Conservation (phyloP, 2,113 vertebrate species). For the Pseudonaja textilis region DNA sequence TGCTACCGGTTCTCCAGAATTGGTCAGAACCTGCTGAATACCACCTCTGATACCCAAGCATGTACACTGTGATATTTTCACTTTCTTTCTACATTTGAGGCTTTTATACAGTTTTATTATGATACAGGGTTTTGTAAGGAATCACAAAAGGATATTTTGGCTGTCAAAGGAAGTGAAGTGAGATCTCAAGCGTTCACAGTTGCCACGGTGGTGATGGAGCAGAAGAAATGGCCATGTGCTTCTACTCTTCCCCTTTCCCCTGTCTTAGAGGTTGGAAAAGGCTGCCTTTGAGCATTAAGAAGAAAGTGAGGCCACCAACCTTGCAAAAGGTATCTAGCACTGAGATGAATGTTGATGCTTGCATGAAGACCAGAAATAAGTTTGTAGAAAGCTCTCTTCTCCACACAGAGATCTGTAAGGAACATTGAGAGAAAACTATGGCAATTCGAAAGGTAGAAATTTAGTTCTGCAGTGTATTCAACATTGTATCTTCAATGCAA, state of each 20-base stretch:
- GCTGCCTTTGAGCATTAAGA: not conserved
- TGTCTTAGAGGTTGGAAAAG: not conserved
- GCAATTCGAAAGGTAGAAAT: not conserved
- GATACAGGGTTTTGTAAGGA: not conserved
- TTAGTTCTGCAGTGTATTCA: not conserved
- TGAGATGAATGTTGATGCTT: constrained; percentile 92
- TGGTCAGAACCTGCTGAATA: too few relatives aligned
- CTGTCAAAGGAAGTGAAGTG: not conserved
- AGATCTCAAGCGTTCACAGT: not conserved
- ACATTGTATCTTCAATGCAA: not conserved
- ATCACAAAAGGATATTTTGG: not conserved
- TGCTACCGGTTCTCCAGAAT: too few relatives aligned
- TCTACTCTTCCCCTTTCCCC: not conserved
- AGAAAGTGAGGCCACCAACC: constrained; percentile 67
- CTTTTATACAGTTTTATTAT: not conserved
- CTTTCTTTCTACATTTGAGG: not conserved
- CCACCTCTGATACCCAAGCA: not conserved
- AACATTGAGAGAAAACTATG: rapidly evolving
- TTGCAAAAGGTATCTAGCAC: constrained; percentile 86
- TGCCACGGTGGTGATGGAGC: not conserved
- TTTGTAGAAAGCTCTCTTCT: constrained; percentile 91
- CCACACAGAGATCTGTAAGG: constrained; percentile 84
- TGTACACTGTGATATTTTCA: not conserved
- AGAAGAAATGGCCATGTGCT: not conserved
- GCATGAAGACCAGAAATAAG: constrained; percentile 89